phyloP scores from a whole-genome alignment of 2,888 invertebrate genomes.

The Trichogramma dendrolimi region DNA sequence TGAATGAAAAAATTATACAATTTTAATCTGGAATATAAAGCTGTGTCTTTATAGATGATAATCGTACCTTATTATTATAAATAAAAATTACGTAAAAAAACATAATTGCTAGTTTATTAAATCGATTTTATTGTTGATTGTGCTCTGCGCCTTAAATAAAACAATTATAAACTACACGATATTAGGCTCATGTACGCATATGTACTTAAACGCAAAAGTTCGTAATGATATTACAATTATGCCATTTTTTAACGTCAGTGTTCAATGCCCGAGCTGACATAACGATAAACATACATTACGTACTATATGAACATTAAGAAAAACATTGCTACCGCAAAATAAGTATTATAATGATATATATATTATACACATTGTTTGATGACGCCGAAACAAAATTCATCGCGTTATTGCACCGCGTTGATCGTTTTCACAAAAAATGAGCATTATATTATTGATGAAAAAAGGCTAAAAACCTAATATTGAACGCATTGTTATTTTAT shows the following conservation, averaged over 20 bases:
- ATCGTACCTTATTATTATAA: conserved; percentile 30
- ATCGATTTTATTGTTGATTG: conserved; percentile 36
- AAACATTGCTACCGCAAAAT: conserved; percentile 14
- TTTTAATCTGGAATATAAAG: conserved; percentile 20
- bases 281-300: conserved; percentile 9
- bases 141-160: conserved; percentile 33
- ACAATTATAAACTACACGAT: conserved; percentile 20
- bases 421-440: conserved; percentile 41
- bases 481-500: conserved; percentile 50
- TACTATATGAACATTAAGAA: conserved; percentile 4
- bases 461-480: conserved; percentile 19
- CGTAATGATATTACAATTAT: conserved; percentile 1
- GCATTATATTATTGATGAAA: neutral
- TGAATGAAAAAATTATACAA: too few species aligned
- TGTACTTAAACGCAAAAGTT: neutral
- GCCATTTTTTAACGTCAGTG: conserved; percentile 2
- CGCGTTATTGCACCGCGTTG: conserved; percentile 32
- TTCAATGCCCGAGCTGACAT: conserved; percentile 11
- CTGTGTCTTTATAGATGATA: conserved; percentile 41
- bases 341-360: neutral
- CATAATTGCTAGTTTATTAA: conserved; percentile 37
- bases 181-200: neutral
- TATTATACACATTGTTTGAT: too few species aligned
- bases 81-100: too few species aligned
- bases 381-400: too few species aligned